Percentiles rank a stretch among this genome's conserved stretches.
Evolutionary conservation across 2,113 vertebrate genomes (phyloP).

Genomic region (Oncorhynchus masou): DNA sequence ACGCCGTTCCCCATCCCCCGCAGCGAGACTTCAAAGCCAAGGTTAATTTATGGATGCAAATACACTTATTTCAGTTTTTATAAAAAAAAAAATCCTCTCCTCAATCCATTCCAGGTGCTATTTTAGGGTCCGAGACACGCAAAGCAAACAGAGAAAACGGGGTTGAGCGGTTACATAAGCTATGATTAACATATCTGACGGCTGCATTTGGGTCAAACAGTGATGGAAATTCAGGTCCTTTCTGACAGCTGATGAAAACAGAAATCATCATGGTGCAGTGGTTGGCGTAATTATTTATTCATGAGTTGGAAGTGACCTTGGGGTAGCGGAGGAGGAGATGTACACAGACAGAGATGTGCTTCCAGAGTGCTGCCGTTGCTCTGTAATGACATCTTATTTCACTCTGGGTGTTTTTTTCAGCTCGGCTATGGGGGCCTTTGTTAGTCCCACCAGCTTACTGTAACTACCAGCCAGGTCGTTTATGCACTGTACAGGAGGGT

Average conservation of each 20-base stretch:
- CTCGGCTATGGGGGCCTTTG: conserved; percentile 47
- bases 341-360: conserved; percentile 41
- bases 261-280: conserved; percentile 58
- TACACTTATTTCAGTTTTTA: conserved; percentile 34
- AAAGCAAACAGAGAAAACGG: conserved; percentile 29
- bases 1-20: conserved; percentile 21
- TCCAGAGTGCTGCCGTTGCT: conserved; percentile 43
- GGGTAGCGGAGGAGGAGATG: conserved; percentile 57
- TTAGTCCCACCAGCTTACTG: conserved; percentile 46
- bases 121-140: background rate
- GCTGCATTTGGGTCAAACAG: conserved; percentile 76
- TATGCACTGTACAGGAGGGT: conserved; percentile 58
- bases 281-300: conserved; percentile 75
- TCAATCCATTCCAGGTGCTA: conserved; percentile 36
- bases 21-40: conserved; percentile 49
- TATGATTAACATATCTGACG: conserved; percentile 72
- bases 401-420: conserved; percentile 56
- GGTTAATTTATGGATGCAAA: conserved; percentile 62
- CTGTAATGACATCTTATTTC: conserved; percentile 72
- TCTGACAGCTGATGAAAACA: conserved; percentile 79
- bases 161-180: conserved; percentile 66
- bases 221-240: conserved; percentile 75
- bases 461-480: conserved; percentile 62
- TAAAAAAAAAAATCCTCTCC: too few relatives aligned
- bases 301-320: conserved; percentile 70